Evolutionary conservation across 2,797 vertebrate genomes (phyloP).

Genomic region (Liasis olivaceus): DNA sequence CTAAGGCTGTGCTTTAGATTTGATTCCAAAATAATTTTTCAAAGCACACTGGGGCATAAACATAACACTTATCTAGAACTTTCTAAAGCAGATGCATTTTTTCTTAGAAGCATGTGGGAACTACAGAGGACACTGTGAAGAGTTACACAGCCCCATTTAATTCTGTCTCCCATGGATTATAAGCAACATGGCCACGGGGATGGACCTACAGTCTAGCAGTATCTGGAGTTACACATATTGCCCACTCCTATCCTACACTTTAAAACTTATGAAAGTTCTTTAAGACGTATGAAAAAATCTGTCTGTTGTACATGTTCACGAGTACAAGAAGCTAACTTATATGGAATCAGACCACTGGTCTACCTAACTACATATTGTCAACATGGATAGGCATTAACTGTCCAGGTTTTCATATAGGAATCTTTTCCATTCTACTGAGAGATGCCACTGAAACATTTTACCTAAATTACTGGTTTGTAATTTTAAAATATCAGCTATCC

Average conservation of each 20-base stretch:
- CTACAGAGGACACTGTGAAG: neutral
- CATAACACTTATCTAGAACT: neutral
- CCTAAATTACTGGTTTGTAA: neutral
- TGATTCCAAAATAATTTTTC: neutral
- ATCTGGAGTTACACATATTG: neutral
- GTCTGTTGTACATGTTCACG: neutral
- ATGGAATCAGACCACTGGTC: neutral
- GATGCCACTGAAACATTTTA: neutral
- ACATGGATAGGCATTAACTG: too few relatives aligned
- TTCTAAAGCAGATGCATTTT: neutral
- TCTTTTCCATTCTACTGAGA: neutral
- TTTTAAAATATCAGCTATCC: neutral
- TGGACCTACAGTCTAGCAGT: neutral
- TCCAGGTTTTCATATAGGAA: neutral
- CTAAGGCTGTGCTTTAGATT: neutral
- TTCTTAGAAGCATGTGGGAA: neutral
- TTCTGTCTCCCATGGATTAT: neutral
- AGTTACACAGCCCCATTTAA: neutral
- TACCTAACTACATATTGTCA: neutral
- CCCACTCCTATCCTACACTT: neutral
- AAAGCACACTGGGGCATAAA: neutral
- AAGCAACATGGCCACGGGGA: neutral
- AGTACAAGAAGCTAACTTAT: neutral
- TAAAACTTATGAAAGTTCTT: neutral
- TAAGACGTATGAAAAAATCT: neutral